These are phyloP conservation scores for Pseudochaenichthys georgianus DNA, from an alignment of 2,797 vertebrate genomes.

Conservation along the genomic window DNA sequence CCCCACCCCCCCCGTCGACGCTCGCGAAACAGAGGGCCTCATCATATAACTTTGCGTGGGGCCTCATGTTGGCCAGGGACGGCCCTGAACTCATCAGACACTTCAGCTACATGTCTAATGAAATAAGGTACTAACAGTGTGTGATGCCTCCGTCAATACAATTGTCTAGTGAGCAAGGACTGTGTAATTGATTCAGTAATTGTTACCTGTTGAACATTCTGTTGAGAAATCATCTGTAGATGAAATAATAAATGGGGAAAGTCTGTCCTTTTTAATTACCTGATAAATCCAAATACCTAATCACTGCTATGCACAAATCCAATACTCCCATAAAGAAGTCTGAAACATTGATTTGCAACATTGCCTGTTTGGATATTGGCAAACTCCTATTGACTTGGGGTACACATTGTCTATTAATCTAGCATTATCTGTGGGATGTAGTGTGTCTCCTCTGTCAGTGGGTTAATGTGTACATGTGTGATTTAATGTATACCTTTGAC, in stretches of 20 bases:
- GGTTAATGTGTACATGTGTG: not conserved
- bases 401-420: slow-evolving; percentile 19
- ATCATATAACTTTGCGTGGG: too few species aligned
- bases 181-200: not conserved
- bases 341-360: slow-evolving; percentile 40
- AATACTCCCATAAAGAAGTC: slow-evolving; percentile 26
- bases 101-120: not conserved
- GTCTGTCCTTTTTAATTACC: slow-evolving; percentile 36
- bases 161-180: not conserved
- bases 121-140: not conserved
- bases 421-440: slow-evolving; percentile 10
- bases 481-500: slow-evolving; percentile 13
- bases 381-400: slow-evolving; percentile 27
- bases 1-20: too few species aligned
- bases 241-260: not conserved
- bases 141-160: not conserved
- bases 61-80: too few species aligned
- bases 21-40: too few species aligned
- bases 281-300: slow-evolving; percentile 14
- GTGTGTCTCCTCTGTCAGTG: not conserved
- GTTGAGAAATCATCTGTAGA: slow-evolving; percentile 15
- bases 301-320: slow-evolving; percentile 37
- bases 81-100: not conserved
- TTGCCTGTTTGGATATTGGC: slow-evolving; percentile 27
- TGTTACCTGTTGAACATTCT: slow-evolving; percentile 1